These are phyloP conservation scores for Pogonophryne albipinna DNA, from an alignment of 2,797 vertebrate species.

Conservation along the genomic window DNA sequence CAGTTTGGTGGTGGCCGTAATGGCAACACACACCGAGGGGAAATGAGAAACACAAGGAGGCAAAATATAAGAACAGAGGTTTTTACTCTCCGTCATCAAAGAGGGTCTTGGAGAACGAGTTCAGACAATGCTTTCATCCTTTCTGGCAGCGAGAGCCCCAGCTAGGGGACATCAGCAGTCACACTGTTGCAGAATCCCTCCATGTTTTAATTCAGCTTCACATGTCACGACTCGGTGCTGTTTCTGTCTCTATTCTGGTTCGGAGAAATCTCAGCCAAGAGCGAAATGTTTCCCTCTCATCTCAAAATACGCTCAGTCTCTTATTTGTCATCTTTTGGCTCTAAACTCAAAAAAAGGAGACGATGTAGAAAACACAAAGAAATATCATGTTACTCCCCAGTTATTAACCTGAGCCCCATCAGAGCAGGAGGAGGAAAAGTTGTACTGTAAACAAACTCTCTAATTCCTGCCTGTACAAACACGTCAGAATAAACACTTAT, in stretches of 20 bases:
- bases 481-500: slow-evolving; percentile 70
- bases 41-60: neutral
- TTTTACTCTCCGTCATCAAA: neutral
- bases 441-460: slow-evolving; percentile 49
- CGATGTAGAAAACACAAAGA: slow-evolving; percentile 11
- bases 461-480: slow-evolving; percentile 63
- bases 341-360: slow-evolving; percentile 62
- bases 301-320: slow-evolving; percentile 59
- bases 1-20: slow-evolving; percentile 1
- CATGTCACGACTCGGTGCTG: slow-evolving; percentile 38
- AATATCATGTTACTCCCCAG: slow-evolving; percentile 25
- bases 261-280: slow-evolving; percentile 52
- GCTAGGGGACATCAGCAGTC: slow-evolving; percentile 33
- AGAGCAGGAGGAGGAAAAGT: slow-evolving; percentile 30
- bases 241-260: slow-evolving; percentile 34
- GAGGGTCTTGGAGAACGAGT: slow-evolving; percentile 18
- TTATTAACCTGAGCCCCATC: slow-evolving; percentile 62
- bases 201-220: slow-evolving; percentile 26
- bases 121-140: slow-evolving; percentile 34
- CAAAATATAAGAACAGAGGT: neutral
- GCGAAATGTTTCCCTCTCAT: slow-evolving; percentile 61
- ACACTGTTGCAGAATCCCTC: slow-evolving; percentile 41
- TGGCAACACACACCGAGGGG: neutral
- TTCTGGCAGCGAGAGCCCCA: slow-evolving; percentile 35
- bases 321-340: slow-evolving; percentile 72